Percentiles rank a stretch among this genome's conserved stretches.
phyloP scores from a whole-genome alignment of 2,113 vertebrate species.

The Microtus ochrogaster region DNA sequence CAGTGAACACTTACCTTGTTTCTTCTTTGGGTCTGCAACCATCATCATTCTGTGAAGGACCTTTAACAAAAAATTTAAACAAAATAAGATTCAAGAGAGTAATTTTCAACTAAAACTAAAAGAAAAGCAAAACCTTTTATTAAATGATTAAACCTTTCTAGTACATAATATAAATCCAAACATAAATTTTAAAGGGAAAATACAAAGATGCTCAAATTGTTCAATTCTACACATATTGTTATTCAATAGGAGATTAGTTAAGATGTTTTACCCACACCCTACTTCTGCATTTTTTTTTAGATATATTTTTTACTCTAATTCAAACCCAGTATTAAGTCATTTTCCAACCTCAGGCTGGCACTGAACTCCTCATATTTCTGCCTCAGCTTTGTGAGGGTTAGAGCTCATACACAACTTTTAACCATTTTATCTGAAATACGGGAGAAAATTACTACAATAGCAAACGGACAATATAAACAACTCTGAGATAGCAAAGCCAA shows the following conservation, averaged over 20 bases:
- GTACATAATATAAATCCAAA: constrained; percentile 41
- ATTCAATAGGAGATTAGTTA: constrained; percentile 7
- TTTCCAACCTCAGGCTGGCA: not conserved
- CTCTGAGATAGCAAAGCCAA: constrained; percentile 51
- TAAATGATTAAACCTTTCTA: constrained; percentile 35
- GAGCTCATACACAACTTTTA: not conserved
- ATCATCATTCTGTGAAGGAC: constrained; percentile 88
- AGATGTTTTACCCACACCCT: not conserved
- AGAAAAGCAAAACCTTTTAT: constrained; percentile 55
- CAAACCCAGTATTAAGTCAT: not conserved
- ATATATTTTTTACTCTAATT: constrained; percentile 42
- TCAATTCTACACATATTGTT: not conserved
- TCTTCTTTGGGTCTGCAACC: constrained; percentile 89
- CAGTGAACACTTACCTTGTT: constrained; percentile 82
- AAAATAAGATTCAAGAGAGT: constrained; percentile 71
- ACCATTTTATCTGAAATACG: not conserved
- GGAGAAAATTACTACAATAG: not conserved
- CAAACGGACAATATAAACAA: constrained; percentile 20
- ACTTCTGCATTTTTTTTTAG: constrained; percentile 18
- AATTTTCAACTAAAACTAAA: constrained; percentile 25
- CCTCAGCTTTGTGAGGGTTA: not conserved
- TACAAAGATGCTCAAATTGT: not conserved
- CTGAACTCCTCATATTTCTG: not conserved
- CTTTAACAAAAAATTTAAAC: constrained; percentile 85
- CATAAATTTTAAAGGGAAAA: constrained; percentile 46